Percentiles rank a stretch among this genome's conserved stretches.
phyloP scores from a whole-genome alignment of 2,797 vertebrate genomes.

The Gastrophryne carolinensis region DNA sequence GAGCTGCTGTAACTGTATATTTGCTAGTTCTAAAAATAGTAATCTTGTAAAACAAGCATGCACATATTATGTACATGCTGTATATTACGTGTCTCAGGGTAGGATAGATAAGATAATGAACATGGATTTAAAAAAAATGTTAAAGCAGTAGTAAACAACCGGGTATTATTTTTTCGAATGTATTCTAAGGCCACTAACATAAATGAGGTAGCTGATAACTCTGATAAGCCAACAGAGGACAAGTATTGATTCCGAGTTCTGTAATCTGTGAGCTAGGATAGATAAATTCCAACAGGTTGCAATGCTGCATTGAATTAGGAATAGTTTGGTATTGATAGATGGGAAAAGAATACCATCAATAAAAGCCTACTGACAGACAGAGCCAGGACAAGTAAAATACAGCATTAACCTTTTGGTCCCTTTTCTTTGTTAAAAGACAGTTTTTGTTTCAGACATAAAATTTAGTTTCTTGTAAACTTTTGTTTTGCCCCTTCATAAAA shows the following conservation, averaged over 20 bases:
- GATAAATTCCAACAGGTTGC: slow-evolving; percentile 35
- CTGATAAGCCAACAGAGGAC: slow-evolving; percentile 9
- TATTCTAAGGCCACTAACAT: background rate
- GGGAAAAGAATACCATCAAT: slow-evolving; percentile 21
- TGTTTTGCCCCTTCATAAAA: too few relatives aligned
- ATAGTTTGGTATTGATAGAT: slow-evolving; percentile 25
- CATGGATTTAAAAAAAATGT: background rate
- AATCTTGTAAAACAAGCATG: slow-evolving; percentile 1
- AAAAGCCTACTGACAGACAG: background rate
- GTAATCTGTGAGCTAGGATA: slow-evolving; percentile 18
- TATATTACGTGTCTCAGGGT: background rate
- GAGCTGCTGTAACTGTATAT: background rate
- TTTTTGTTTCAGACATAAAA: background rate
- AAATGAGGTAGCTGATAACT: slow-evolving; percentile 8
- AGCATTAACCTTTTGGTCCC: slow-evolving; percentile 7
- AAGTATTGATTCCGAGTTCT: slow-evolving; percentile 19
- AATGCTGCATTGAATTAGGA: slow-evolving; percentile 17
- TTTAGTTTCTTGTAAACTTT: too few relatives aligned
- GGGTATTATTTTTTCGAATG: background rate
- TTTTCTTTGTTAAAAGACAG: background rate
- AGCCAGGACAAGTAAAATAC: slow-evolving; percentile 26
- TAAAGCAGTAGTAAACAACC: background rate
- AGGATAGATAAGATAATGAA: slow-evolving; percentile 6
- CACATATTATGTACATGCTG: background rate
- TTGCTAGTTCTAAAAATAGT: background rate